These are phyloP conservation scores for Temnothorax longispinosus DNA, from an alignment of 1,140 invertebrate species.

Conservation along the genomic window DNA sequence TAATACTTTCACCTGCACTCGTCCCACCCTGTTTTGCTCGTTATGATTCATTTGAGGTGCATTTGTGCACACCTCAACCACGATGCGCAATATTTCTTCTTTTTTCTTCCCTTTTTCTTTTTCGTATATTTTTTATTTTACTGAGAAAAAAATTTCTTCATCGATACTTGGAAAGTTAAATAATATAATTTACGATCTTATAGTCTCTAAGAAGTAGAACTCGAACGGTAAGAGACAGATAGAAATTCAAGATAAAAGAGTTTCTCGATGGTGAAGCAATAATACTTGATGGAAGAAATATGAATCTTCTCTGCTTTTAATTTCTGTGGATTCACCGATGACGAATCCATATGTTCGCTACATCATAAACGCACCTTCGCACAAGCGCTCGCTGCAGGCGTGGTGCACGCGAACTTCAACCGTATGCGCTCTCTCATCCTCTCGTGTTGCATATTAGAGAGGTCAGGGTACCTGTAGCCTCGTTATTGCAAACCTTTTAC, in stretches of 20 bases:
- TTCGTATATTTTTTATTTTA: neutral
- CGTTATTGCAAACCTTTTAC: conserved; percentile 17
- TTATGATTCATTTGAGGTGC: conserved; percentile 42
- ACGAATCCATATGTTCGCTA: neutral
- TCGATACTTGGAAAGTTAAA: neutral
- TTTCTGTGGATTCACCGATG: neutral
- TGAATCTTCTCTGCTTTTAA: neutral
- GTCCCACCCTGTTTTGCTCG: conserved; percentile 58
- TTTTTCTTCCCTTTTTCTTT: neutral
- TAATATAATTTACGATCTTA: neutral
- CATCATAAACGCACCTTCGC: neutral
- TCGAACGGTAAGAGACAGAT: neutral
- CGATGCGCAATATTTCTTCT: too few species aligned
- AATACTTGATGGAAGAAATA: neutral
- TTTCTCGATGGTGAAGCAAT: neutral
- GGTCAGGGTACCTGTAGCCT: conserved; percentile 10
- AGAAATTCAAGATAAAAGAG: neutral
- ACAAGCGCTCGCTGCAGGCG: conserved; percentile 43
- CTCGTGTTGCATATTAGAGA: conserved; percentile 35
- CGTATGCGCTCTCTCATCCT: conserved; percentile 2
- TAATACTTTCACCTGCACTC: conserved; percentile 74
- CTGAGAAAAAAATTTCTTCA: neutral
- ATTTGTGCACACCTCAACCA: neutral
- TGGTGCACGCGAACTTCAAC: conserved; percentile 64
- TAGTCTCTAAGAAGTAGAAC: neutral